Evolutionary conservation across 2,797 vertebrate species (phyloP).

Genomic region (Megalops cyprinoides): DNA sequence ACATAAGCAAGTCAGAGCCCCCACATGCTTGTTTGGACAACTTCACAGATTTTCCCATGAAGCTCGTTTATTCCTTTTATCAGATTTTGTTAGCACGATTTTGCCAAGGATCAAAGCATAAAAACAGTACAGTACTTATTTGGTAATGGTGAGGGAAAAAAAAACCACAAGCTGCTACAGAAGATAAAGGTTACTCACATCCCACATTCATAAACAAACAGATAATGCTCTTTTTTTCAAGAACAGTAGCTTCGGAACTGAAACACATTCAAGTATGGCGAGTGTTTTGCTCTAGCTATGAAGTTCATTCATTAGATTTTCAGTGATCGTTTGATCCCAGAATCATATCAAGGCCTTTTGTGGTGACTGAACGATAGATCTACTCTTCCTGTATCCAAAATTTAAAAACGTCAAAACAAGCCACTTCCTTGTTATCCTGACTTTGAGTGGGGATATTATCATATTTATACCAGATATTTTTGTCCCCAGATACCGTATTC

Average conservation of each 20-base stretch:
- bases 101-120: conserved; percentile 2
- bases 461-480: background rate
- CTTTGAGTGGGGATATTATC: too few species aligned
- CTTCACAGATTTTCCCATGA: background rate
- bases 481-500: background rate
- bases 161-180: conserved; percentile 21
- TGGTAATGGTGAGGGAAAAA: conserved; percentile 23
- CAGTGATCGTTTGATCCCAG: background rate
- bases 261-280: conserved; percentile 33
- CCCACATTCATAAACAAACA: conserved; percentile 12
- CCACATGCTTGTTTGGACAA: background rate
- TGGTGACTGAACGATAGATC: background rate
- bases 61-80: background rate
- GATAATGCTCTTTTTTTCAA: conserved; percentile 5
- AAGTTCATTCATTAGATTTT: conserved; percentile 12
- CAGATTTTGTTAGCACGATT: conserved; percentile 33
- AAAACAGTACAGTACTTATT: conserved; percentile 40
- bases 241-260: conserved; percentile 11
- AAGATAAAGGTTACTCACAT: conserved; percentile 15
- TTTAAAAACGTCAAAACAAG: conserved; percentile 7
- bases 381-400: background rate
- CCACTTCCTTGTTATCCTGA: background rate
- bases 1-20: too few species aligned
- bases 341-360: conserved; percentile 18
- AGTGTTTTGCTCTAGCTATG: background rate